Evolutionary conservation across 2,888 invertebrate genomes (phyloP).

Genomic region (Ormyrus nitidulus): DNA sequence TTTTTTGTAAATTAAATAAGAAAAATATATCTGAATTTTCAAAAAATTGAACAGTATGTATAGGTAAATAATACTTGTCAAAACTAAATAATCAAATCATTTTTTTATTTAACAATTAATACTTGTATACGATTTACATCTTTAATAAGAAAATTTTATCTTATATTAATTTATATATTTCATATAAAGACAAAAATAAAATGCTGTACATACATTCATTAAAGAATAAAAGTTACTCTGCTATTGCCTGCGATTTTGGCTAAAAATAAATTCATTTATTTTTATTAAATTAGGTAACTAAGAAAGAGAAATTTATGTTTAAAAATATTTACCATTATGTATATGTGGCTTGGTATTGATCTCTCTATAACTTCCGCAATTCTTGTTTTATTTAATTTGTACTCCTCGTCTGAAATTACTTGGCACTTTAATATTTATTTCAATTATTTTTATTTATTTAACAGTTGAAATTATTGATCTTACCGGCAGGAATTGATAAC

Average conservation of each 20-base stretch:
- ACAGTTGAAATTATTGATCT: conserved; percentile 54
- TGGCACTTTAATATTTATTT: conserved; percentile 12
- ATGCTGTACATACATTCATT: conserved; percentile 45
- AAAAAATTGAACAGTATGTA: conserved; percentile 38
- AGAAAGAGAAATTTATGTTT: background rate
- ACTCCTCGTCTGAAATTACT: conserved; percentile 68
- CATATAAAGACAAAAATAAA: conserved; percentile 57
- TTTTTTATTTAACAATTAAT: conserved; percentile 39
- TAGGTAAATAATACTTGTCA: conserved; percentile 1
- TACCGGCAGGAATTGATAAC: conserved; percentile 74
- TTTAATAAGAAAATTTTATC: conserved; percentile 44
- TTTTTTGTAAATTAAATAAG: background rate
- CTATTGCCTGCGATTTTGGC: conserved; percentile 68
- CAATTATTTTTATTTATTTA: conserved; percentile 60
- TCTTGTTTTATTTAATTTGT: conserved; percentile 76
- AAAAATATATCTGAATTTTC: background rate
- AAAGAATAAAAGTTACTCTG: conserved; percentile 61
- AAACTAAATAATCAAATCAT: conserved; percentile 27
- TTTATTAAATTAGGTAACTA: background rate
- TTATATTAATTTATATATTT: conserved; percentile 44
- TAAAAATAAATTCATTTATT: conserved; percentile 60
- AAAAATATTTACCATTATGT: conserved; percentile 79
- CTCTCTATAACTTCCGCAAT: conserved; percentile 79
- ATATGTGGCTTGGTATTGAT: conserved; percentile 81
- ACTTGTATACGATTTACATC: conserved; percentile 45